Percentiles rank a stretch among this genome's conserved stretches.
These are phyloP conservation scores for Helicolenus hilgendorfi DNA, from an alignment of 2,797 vertebrate species.

Conservation along the genomic window DNA sequence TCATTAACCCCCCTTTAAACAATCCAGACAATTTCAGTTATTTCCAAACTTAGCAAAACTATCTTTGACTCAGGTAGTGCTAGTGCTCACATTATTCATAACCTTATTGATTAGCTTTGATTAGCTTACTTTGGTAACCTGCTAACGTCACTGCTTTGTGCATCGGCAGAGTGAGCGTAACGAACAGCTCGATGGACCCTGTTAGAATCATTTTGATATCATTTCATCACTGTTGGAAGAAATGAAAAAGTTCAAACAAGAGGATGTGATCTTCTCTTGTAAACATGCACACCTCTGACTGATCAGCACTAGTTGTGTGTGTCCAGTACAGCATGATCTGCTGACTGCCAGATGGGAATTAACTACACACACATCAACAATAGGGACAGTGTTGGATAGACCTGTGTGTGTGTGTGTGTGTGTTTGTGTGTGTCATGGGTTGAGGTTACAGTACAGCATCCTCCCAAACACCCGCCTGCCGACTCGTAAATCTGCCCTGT, in stretches of 20 bases:
- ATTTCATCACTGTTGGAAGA: background rate
- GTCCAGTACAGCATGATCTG: constrained; percentile 41
- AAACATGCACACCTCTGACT: background rate
- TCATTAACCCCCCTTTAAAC: too few relatives aligned
- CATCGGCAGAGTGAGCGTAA: too few relatives aligned
- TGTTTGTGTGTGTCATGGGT: constrained; percentile 17
- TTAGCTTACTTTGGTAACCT: too few relatives aligned
- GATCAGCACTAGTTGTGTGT: constrained; percentile 3
- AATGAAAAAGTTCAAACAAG: background rate
- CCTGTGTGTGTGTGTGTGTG: constrained; percentile 3
- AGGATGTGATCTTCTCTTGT: background rate
- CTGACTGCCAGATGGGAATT: constrained; percentile 58
- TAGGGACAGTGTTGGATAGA: constrained; percentile 49
- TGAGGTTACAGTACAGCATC: constrained; percentile 64
- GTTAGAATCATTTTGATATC: background rate
- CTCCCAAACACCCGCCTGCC: constrained; percentile 46
- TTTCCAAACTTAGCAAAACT: too few relatives aligned
- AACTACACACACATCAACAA: constrained; percentile 61
- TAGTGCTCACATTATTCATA: too few relatives aligned
- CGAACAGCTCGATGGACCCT: too few relatives aligned
- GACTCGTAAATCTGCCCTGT: constrained; percentile 70
- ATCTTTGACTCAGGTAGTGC: too few relatives aligned
- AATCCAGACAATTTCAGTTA: too few relatives aligned
- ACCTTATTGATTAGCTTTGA: too few relatives aligned
- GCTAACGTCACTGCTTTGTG: background rate